These are phyloP conservation scores for Drosophila tripunctata DNA, from an alignment of 2,888 invertebrate genomes.

Conservation along the genomic window DNA sequence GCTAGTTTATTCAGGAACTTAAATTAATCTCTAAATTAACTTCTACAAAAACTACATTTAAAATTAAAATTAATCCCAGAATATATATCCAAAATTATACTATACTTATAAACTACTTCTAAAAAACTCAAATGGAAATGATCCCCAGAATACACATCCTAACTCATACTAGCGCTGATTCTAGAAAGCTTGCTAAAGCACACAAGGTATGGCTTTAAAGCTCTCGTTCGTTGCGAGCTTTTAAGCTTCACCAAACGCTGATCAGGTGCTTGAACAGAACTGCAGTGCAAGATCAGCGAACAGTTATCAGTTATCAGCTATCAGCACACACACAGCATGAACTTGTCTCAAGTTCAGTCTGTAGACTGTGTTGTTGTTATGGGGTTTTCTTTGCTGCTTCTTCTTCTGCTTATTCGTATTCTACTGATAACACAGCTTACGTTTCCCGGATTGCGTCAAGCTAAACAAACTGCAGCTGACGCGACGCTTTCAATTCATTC, in stretches of 20 bases:
- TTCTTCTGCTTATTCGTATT: neutral
- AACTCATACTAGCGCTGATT: too few relatives aligned
- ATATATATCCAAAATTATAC: too few relatives aligned
- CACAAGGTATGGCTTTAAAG: too few relatives aligned
- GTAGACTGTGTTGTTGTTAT: neutral
- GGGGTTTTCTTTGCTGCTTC: too few relatives aligned
- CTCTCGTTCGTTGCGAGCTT: conserved; percentile 5
- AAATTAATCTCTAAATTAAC: too few relatives aligned
- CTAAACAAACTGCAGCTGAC: conserved; percentile 48
- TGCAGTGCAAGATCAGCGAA: neutral
- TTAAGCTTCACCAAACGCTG: conserved; percentile 1
- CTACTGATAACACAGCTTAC: conserved; percentile 47
- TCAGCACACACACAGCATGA: conserved; percentile 21
- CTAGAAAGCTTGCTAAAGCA: too few relatives aligned
- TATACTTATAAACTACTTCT: too few relatives aligned
- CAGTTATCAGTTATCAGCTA: conserved; percentile 32
- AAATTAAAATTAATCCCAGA: too few relatives aligned
- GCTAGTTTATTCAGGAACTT: too few relatives aligned
- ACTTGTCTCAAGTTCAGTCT: conserved; percentile 56
- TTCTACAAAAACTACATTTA: too few relatives aligned
- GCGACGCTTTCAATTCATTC: conserved; percentile 16
- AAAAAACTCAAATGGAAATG: too few relatives aligned
- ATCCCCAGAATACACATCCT: too few relatives aligned
- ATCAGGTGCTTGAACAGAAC: conserved; percentile 13
- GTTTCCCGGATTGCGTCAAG: conserved; percentile 25